Base-by-base conservation (phyloP, 2,888 invertebrate species). In the Cylindroiulus punctatus region DNA sequence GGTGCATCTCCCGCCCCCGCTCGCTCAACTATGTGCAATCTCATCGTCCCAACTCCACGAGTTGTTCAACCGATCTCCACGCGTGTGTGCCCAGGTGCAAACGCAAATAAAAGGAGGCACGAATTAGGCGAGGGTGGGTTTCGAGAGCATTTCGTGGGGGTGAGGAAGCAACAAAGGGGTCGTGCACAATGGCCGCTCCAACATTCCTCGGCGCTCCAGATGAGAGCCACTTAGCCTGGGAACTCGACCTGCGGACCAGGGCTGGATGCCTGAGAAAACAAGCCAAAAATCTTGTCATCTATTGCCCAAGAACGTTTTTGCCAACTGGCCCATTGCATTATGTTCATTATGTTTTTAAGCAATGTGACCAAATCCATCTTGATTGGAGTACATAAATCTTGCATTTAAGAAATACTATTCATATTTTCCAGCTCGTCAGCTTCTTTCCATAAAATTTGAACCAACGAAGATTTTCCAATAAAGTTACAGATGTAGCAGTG, bases 121-220 rank as follows among this genome's bases (percentile, higher is more conserved):
- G 57, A 57, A 57, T 57, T 57, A 57, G 57, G 57, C 57, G 57
- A 22, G 57, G 57, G 57, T 57, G 57, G 57, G 57, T 57, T 57
- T 57, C 57, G 57, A 57, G 57, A 57, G 57, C 57, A 57, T 3
- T n/a, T 22, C 57, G 14, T n/a, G n/a, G 22, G 57, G 57, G n/a
- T 57, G n/a, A 8, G 57, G 57, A 2, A 52, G 17, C 47, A 52
- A 52, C 47, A 52, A 52, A 52, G 47, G 47, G 47, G 47, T 52
- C 17, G n/a, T 3, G 57, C 57, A 57, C 57, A 57, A 57, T 57
- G 57, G 57, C 7, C 57, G 57, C 57, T 57, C 22, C 22, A 22
- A 57, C 1, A 57, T 57, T 57, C 57, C 57, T 57, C 57, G 3
- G 57, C 19, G 57, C 57, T 57, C 14, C 3, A 57, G 57, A 57